A percentile compares a stretch with the other conserved stretches of the same genome.
phyloP scores from a whole-genome alignment of 2,113 vertebrate genomes.

The Paramormyrops kingsleyae region DNA sequence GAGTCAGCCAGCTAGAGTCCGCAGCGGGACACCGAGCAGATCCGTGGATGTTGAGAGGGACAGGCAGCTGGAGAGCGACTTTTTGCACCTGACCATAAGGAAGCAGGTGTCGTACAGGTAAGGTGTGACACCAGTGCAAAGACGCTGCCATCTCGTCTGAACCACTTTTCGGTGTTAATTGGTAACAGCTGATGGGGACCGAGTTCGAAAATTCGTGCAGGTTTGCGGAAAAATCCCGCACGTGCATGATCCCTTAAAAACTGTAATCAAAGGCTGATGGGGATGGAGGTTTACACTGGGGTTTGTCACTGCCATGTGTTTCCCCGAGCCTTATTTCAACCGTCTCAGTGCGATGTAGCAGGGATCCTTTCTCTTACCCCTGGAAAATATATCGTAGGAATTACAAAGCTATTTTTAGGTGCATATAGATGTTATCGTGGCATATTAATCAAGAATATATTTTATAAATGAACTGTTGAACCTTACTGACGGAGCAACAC shows the following conservation, averaged over 20 bases:
- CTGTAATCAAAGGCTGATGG: background rate
- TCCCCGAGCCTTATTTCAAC: background rate
- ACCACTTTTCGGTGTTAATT: background rate
- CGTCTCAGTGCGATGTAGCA: background rate
- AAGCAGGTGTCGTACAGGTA: conserved; percentile 77
- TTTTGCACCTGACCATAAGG: conserved; percentile 59
- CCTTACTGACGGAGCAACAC: background rate
- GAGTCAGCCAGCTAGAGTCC: background rate
- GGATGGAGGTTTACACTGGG: background rate
- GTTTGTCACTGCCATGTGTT: background rate
- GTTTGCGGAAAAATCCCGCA: background rate
- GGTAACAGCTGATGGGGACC: background rate
- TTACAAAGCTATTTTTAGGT: background rate
- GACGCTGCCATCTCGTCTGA: background rate
- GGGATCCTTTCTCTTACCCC: background rate
- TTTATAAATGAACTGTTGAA: background rate
- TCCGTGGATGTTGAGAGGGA: conserved; percentile 13
- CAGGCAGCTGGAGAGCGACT: conserved; percentile 51
- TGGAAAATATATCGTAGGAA: background rate
- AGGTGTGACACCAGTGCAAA: background rate
- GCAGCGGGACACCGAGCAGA: conserved; percentile 6
- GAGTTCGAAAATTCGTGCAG: background rate
- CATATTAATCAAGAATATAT: background rate
- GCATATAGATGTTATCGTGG: background rate
- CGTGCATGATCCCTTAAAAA: background rate